phyloP scores from a whole-genome alignment of 2,888 invertebrate species.

The Acrocyrtus sp. region DNA sequence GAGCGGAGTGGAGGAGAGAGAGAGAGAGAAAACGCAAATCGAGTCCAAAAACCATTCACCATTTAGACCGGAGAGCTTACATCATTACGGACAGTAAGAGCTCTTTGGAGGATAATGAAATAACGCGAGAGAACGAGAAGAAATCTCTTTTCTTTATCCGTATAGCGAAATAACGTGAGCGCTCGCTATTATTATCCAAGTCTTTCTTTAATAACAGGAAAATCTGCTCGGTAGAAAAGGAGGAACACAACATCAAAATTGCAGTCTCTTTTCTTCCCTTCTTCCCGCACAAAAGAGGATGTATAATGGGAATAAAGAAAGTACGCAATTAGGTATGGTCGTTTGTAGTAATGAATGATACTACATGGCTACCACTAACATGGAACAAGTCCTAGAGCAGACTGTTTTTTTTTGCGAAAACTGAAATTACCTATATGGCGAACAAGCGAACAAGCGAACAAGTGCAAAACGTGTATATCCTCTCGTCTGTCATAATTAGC shows the following conservation, averaged over 20 bases:
- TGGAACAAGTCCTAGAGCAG: no score
- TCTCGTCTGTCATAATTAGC: constrained; percentile 36
- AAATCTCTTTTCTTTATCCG: no score
- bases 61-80: background rate
- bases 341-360: no score
- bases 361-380: no score
- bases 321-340: background rate
- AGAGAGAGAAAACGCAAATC: no score
- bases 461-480: constrained; percentile 33
- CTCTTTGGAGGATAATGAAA: constrained; percentile 1
- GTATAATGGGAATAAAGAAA: background rate
- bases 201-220: background rate
- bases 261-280: background rate
- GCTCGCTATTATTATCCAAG: no score
- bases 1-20: no score
- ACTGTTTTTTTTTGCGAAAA: no score
- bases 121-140: constrained; percentile 6
- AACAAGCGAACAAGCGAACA: background rate
- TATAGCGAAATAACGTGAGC: no score
- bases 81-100: background rate
- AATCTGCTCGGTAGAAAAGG: background rate
- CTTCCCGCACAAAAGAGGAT: background rate
- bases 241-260: constrained; percentile 12
- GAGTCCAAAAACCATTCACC: no score
- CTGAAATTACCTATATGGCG: no score